A percentile compares a stretch with the other conserved stretches of the same genome.
These are phyloP conservation scores for Hydropotes inermis DNA, from an alignment of 2,113 vertebrate species.

Conservation along the genomic window DNA sequence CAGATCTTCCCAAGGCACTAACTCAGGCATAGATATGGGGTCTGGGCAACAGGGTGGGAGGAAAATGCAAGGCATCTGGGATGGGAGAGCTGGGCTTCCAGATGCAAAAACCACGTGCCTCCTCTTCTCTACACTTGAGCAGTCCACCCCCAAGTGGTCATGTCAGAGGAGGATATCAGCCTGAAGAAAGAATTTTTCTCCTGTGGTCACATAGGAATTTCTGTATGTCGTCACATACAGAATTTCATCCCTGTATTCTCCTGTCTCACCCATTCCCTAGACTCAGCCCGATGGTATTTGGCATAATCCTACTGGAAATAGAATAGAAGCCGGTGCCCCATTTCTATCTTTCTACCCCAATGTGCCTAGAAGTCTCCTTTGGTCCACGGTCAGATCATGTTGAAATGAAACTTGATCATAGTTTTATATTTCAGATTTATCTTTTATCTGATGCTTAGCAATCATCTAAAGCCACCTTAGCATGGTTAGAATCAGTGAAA, in stretches of 20 bases:
- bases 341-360: not conserved
- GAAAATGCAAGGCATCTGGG: not conserved
- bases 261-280: not conserved
- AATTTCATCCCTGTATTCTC: not conserved
- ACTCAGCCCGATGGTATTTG: not conserved
- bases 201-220: not conserved
- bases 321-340: not conserved
- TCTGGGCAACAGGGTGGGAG: not conserved
- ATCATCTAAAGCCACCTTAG: not conserved
- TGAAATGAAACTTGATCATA: not conserved
- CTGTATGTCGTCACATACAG: not conserved
- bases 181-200: not conserved
- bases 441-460: not conserved
- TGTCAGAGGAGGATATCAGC: not conserved
- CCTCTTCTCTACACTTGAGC: not conserved
- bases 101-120: not conserved
- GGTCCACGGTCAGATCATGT: not conserved
- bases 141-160: not conserved
- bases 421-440: not conserved
- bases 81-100: fast-evolving
- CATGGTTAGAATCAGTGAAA: not conserved
- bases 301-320: not conserved
- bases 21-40: not conserved
- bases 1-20: not conserved
- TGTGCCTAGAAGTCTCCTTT: not conserved